Evolutionary conservation across 2,797 vertebrate species (phyloP).

Genomic region (Parotocinclus haroldoi): DNA sequence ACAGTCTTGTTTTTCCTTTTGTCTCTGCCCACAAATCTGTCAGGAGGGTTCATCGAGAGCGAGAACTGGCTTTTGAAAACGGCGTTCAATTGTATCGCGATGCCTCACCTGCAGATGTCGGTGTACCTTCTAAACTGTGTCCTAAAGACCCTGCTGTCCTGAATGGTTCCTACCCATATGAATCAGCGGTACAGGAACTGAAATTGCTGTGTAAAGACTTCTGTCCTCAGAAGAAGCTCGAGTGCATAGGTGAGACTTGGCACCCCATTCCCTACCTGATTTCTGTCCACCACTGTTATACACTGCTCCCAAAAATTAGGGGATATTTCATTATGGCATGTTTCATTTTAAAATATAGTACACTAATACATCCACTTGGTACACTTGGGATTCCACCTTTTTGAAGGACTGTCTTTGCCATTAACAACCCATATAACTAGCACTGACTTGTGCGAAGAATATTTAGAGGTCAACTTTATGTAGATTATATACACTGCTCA

Average conservation of each 20-base stretch:
- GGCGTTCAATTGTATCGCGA: conserved; percentile 75
- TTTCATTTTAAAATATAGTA: too few relatives aligned
- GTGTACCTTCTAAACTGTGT: conserved; percentile 77
- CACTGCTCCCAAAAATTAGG: too few relatives aligned
- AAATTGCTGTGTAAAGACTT: conserved; percentile 75
- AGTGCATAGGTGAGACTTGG: conserved; percentile 80
- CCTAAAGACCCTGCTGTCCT: conserved; percentile 53
- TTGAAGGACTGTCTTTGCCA: too few relatives aligned
- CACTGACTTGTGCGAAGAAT: too few relatives aligned
- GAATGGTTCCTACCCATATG: conserved; percentile 73
- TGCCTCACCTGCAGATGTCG: conserved; percentile 70
- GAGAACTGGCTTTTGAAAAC: conserved; percentile 73
- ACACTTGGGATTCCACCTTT: too few relatives aligned
- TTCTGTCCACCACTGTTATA: too few relatives aligned
- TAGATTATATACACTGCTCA: too few relatives aligned
- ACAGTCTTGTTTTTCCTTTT: not conserved
- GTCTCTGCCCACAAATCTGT: not conserved
- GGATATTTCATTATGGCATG: too few relatives aligned
- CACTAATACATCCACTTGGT: too few relatives aligned
- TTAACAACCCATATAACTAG: too few relatives aligned
- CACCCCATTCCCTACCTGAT: too few relatives aligned
- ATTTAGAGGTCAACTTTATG: too few relatives aligned
- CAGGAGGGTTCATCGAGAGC: conserved; percentile 76
- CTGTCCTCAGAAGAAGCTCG: conserved; percentile 89
- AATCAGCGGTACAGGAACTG: conserved; percentile 79